A percentile compares a stretch with the other conserved stretches of the same genome.
These are phyloP conservation scores for Hoplostethus atlanticus DNA, from an alignment of 2,797 vertebrate species.

Conservation along the genomic window DNA sequence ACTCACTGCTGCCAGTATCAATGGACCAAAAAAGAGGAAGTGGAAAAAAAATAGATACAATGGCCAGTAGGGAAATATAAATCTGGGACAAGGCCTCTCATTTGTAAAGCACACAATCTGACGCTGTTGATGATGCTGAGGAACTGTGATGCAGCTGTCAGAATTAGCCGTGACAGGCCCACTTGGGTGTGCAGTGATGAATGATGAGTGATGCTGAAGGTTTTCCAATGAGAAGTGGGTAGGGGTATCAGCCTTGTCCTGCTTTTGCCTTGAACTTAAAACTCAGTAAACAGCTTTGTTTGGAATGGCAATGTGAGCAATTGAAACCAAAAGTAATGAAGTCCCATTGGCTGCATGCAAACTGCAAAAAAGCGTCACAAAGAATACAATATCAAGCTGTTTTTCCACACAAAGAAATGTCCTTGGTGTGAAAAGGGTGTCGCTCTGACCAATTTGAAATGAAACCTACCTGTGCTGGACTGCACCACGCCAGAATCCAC, in stretches of 20 bases:
- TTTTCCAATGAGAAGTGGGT: neutral
- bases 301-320: too few species aligned
- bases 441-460: too few species aligned
- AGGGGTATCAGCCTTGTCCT: neutral
- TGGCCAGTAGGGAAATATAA: slow-evolving; percentile 66
- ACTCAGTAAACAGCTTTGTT: neutral
- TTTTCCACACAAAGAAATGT: neutral
- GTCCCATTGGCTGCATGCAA: too few species aligned
- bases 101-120: slow-evolving; percentile 42
- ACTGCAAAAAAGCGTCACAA: too few species aligned
- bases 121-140: slow-evolving; percentile 27
- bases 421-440: neutral
- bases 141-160: slow-evolving; percentile 34
- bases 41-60: slow-evolving; percentile 22
- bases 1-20: slow-evolving; percentile 66
- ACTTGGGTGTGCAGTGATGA: neutral
- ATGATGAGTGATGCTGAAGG: neutral
- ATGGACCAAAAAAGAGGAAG: slow-evolving; percentile 57
- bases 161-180: slow-evolving; percentile 19
- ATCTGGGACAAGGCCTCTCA: slow-evolving; percentile 70
- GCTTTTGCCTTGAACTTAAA: neutral
- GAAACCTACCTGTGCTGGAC: slow-evolving; percentile 94
- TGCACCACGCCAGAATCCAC: slow-evolving; percentile 97
- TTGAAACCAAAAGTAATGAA: too few species aligned
- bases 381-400: neutral